Percentiles rank a stretch among this genome's conserved stretches.
These are phyloP conservation scores for Steinernema khuongi DNA, from an alignment of 1,140 invertebrate species.

Conservation along the genomic window DNA sequence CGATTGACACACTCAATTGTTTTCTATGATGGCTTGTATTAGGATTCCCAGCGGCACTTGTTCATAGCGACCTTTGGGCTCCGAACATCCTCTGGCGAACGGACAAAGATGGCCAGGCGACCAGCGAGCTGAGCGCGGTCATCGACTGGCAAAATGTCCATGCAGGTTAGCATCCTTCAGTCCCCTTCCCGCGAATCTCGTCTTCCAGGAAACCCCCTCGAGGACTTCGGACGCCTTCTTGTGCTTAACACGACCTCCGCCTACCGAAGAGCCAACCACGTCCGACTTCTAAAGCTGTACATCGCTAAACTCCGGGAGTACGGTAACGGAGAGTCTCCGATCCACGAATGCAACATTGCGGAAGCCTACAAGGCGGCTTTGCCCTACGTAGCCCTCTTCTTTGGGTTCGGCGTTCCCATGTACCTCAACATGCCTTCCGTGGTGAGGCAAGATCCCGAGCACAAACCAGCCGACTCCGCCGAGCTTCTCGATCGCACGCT, in stretches of 20 bases:
- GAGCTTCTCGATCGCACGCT: background rate
- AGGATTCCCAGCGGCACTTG: background rate
- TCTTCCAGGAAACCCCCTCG: background rate
- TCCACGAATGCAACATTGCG: background rate
- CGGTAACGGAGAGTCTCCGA: background rate
- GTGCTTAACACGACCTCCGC: background rate
- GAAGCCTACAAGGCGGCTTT: background rate
- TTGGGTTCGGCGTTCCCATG: background rate
- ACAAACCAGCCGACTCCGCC: background rate
- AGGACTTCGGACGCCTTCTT: background rate
- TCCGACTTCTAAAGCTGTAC: background rate
- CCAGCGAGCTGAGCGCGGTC: background rate
- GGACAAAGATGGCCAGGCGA: background rate
- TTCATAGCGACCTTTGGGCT: background rate
- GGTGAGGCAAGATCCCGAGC: background rate
- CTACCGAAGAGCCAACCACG: background rate
- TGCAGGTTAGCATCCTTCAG: background rate
- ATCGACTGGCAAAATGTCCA: conserved; percentile 3
- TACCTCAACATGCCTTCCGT: background rate
- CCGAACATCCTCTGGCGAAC: background rate
- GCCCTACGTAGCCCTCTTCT: background rate
- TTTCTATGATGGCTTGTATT: background rate
- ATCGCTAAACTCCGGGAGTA: background rate
- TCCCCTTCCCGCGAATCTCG: background rate
- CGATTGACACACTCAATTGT: background rate